Percentiles rank a stretch among this genome's conserved stretches.
These are phyloP conservation scores for Amphilophus citrinellus DNA, from an alignment of 2,113 vertebrate genomes.

Conservation along the genomic window DNA sequence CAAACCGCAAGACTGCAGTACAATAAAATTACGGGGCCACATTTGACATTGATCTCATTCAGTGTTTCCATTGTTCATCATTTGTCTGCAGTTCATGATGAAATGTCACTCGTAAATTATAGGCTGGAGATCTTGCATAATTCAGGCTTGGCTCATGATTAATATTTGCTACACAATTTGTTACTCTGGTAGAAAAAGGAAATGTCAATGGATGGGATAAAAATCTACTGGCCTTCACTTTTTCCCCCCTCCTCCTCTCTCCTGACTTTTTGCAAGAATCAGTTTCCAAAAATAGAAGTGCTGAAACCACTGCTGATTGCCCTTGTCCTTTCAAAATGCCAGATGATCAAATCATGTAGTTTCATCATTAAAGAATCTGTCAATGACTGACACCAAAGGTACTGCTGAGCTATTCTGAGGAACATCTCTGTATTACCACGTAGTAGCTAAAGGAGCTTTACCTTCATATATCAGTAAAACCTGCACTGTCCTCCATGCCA, in stretches of 20 bases:
- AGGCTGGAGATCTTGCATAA: constrained; percentile 26
- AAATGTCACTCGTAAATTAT: constrained; percentile 46
- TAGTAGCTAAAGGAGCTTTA: constrained; percentile 42
- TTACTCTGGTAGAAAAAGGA: constrained; percentile 24
- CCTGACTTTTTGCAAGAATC: not conserved
- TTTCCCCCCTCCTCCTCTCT: not conserved
- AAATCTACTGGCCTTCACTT: constrained; percentile 11
- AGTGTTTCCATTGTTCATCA: constrained; percentile 11
- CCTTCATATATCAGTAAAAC: constrained; percentile 39
- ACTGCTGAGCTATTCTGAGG: constrained; percentile 49
- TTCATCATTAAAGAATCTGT: constrained; percentile 37
- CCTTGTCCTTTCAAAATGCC: constrained; percentile 49
- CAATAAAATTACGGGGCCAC: constrained; percentile 11
- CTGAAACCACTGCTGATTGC: constrained; percentile 15
- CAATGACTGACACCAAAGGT: constrained; percentile 24
- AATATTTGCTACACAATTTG: constrained; percentile 20
- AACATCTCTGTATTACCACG: constrained; percentile 32
- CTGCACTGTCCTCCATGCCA: constrained; percentile 33
- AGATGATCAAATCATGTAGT: constrained; percentile 44
- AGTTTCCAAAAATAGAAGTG: constrained; percentile 31
- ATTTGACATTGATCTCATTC: constrained; percentile 18
- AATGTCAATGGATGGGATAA: constrained; percentile 28
- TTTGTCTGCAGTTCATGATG: constrained; percentile 28
- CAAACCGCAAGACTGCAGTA: not conserved
- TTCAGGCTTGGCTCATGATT: constrained; percentile 31